Base-by-base conservation (phyloP, 2,113 vertebrate genomes). In the Peromyscus leucopus region DNA sequence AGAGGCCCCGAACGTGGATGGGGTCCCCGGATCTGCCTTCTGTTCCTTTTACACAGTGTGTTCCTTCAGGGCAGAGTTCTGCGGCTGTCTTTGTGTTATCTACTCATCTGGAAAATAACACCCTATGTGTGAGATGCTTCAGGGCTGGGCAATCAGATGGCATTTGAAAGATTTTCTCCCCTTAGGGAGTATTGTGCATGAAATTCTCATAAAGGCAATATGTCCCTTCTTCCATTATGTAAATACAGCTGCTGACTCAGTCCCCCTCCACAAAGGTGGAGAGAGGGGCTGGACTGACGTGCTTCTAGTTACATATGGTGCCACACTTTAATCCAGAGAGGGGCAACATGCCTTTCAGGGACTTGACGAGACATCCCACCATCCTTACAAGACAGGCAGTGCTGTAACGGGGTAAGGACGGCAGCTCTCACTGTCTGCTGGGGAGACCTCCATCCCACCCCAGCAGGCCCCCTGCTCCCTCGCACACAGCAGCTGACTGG, bases 41-140 rank as follows among this genome's bases (percentile, higher is more conserved):
- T 97, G 96, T 39, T 71, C 75, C 39, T 71, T 96, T 76, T 86
- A 57, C 22, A 31, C 22, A 31, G 19, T 0, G 21, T n/a, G 16
- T 39, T 92, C 93, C 97, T 97, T 71, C 36, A 76, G 93, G 95
- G 96, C 75, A 95, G 69, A 90, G 59, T 16, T 93, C 83, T 92
- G 79, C 83, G 75, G 59, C 51, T 67, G 36, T 31, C 67, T 7
- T 55, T 84, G 65, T 46, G 33, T 90, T 94, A 89, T 86, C 65
- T 90, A 92, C 92, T 97, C 90, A 97, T 69, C 89, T 93, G 84
- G 96, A 97, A 97, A 96, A 93, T 89, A 91, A 93, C 48, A 85
- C 88, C 39, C 90, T 78, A 2, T 75, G 59, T 82, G 79, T 78
- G 65, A 95, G 86, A 61, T 48, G 93, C 91, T 95, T 89, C 11